Evolutionary conservation across 2,888 invertebrate species (phyloP).

Genomic region (Mesoligia furuncula): DNA sequence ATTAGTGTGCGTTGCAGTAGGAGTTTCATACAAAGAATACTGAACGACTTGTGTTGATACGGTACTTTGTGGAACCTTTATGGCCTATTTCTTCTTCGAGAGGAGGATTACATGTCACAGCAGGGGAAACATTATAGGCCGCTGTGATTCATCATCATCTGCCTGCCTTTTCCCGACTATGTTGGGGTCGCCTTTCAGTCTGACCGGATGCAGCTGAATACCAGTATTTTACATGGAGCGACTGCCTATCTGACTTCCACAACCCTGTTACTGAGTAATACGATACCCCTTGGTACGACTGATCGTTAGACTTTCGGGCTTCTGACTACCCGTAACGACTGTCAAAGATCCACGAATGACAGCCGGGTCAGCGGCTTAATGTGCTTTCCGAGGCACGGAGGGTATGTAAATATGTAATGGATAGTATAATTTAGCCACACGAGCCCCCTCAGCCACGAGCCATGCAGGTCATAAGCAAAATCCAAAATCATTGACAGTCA

Average conservation of each 20-base stretch:
- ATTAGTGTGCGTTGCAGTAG: too few relatives aligned
- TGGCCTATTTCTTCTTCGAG: neutral
- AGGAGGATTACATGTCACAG: neutral
- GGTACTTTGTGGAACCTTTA: too few relatives aligned
- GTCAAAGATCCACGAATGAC: neutral
- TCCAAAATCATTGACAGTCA: constrained; percentile 18
- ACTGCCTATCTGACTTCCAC: neutral
- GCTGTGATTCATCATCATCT: neutral
- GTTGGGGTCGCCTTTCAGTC: neutral
- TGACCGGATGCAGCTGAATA: neutral
- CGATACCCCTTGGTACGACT: neutral
- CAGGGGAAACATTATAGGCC: neutral
- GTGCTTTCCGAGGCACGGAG: neutral
- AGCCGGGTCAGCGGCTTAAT: neutral
- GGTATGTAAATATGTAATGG: neutral
- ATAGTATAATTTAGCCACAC: neutral
- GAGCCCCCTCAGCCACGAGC: neutral
- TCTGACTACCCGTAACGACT: neutral
- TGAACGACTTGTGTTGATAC: too few relatives aligned
- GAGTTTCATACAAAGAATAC: too few relatives aligned
- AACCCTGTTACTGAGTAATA: neutral
- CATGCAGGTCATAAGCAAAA: neutral
- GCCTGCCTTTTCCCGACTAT: too few relatives aligned
- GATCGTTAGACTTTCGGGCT: neutral
- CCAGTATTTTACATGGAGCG: neutral